Evolutionary conservation across 2,888 invertebrate species (phyloP).

Genomic region (Netelia inedita): DNA sequence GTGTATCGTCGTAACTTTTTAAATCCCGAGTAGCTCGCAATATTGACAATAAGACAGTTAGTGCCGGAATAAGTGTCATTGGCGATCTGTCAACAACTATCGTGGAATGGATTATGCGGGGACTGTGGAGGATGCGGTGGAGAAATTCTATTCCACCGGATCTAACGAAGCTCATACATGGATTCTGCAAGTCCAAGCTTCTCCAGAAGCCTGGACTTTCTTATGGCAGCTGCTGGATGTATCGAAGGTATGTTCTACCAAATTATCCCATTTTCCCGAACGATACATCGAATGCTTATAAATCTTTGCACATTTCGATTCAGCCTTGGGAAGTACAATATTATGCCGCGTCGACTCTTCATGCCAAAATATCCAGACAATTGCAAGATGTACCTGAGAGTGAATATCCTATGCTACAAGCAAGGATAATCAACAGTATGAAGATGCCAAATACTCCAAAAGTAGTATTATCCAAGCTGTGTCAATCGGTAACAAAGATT

Average conservation of each 20-base stretch:
- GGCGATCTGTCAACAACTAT: neutral
- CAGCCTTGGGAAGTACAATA: conserved; percentile 96
- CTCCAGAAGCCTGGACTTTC: conserved; percentile 96
- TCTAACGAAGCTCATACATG: conserved; percentile 93
- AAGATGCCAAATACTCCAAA: conserved; percentile 93
- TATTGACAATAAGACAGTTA: neutral
- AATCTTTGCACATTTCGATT: conserved; percentile 76
- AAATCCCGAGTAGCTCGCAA: neutral
- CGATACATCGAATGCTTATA: neutral
- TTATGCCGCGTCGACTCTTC: conserved; percentile 96
- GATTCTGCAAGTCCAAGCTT: conserved; percentile 94
- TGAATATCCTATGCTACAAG: conserved; percentile 91
- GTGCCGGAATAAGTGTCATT: neutral
- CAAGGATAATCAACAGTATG: conserved; percentile 91
- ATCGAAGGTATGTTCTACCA: conserved; percentile 88
- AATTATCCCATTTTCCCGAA: conserved; percentile 1
- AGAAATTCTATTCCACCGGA: conserved; percentile 87
- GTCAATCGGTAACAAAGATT: conserved; percentile 91
- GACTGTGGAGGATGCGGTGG: conserved; percentile 85
- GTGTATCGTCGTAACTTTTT: conserved; percentile 14
- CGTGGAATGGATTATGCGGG: conserved; percentile 81
- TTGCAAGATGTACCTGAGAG: conserved; percentile 95
- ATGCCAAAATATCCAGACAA: conserved; percentile 94
- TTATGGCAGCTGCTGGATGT: conserved; percentile 95
- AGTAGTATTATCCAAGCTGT: conserved; percentile 93